These are phyloP conservation scores for Dynastes maya DNA, from an alignment of 2,888 invertebrate species.

Conservation along the genomic window DNA sequence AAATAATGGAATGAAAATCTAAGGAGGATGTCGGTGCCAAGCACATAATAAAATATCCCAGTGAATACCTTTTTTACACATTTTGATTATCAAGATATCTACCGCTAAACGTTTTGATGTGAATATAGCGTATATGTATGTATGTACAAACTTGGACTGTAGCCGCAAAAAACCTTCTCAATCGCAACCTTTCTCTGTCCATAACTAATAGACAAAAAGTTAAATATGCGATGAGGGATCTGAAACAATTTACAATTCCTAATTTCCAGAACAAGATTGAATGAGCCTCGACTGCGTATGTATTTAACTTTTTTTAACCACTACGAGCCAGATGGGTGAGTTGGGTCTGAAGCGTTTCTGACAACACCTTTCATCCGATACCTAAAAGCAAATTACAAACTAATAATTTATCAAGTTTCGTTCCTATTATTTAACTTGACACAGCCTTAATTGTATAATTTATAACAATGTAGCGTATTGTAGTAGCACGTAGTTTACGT, in stretches of 20 bases:
- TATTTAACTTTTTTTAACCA: slow-evolving; percentile 35
- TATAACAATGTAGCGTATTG: slow-evolving; percentile 52
- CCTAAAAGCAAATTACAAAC: slow-evolving; percentile 46
- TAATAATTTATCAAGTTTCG: slow-evolving; percentile 54
- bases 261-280: slow-evolving; percentile 38
- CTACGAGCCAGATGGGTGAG: slow-evolving; percentile 41
- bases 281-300: slow-evolving; percentile 12
- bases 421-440: slow-evolving; percentile 51
- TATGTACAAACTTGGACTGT: too few relatives aligned
- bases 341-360: slow-evolving; percentile 37
- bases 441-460: slow-evolving; percentile 52
- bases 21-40: too few relatives aligned
- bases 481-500: slow-evolving; percentile 38
- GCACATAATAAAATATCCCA: too few relatives aligned
- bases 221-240: background rate
- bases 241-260: slow-evolving; percentile 31
- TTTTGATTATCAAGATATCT: too few relatives aligned
- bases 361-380: slow-evolving; percentile 45
- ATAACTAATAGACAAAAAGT: too few relatives aligned
- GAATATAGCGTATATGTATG: too few relatives aligned
- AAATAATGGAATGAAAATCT: too few relatives aligned
- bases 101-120: too few relatives aligned
- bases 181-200: too few relatives aligned
- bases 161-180: too few relatives aligned
- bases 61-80: too few relatives aligned